Base-by-base conservation (phyloP, 2,113 vertebrate species). In the Xerus inauris region DNA sequence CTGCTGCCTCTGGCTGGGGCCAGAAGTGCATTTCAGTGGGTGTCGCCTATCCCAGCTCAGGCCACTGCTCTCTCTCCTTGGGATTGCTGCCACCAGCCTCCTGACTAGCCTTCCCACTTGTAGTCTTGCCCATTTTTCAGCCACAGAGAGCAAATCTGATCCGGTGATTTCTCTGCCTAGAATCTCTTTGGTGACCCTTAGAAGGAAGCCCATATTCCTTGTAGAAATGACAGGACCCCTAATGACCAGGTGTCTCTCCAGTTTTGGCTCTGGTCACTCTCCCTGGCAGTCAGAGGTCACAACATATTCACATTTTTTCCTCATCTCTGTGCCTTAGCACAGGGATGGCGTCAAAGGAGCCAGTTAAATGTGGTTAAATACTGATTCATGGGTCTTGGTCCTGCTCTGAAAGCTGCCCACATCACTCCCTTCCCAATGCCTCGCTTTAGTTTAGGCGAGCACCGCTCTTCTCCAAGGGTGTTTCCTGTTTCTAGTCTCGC, bases 31-130 rank as follows among this genome's bases (percentile, higher is more conserved):
- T 83, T 77, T 77, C 12, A 42, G 22, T 2, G 5, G n/a, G 42
- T 59, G 65, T 1, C 35, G n/a, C 19, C 47, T 16, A 3, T 0
- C 11, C 10, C 7, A 1, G 6, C n/a, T 17, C 42, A 54, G 73
- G n/a, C 26, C 30, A 62, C 30, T 3, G 42, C 42, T 22, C 16
- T 12, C 38, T 80, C 47, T 38, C 20, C 71, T 10, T 10, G 42
- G 11, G 28, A 19, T 32, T 10, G 17, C 45, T 42, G 38, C 49
- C 49, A 35, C 7, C 11, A 17, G 80, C 22, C 22, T 64, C 45
- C 69, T 8, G 51, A 17, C 38, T 28, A 72, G 28, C 57, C 76
- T 83, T 73, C 28, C 11, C 20, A 32, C 38, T 22, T n/a, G 40
- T 35, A 4, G 1, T n/a, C 20, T 54, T 11, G 38, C 24, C 81